Evolutionary conservation across 2,797 vertebrate genomes (phyloP).

Genomic region (Carduelis carduelis): DNA sequence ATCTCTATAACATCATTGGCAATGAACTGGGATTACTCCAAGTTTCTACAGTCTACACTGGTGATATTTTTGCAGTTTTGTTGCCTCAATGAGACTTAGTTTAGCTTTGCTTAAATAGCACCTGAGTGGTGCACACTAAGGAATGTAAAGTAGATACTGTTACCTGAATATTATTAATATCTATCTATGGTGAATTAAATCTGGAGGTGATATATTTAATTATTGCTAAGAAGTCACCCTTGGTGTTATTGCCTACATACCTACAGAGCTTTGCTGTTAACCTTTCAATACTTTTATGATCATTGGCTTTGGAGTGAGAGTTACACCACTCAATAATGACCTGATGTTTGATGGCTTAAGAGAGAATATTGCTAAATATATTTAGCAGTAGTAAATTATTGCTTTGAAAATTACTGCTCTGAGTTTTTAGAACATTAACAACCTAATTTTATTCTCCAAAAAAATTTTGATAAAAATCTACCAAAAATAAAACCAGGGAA

Average conservation of each 20-base stretch:
- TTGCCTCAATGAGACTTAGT: background rate
- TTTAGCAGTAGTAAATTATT: slow-evolving; percentile 69
- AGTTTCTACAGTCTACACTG: background rate
- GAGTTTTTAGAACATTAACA: slow-evolving; percentile 31
- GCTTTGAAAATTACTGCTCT: slow-evolving; percentile 52
- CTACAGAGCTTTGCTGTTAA: slow-evolving; percentile 1
- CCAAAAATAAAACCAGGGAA: background rate
- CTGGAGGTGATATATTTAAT: background rate
- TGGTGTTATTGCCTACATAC: slow-evolving; percentile 45
- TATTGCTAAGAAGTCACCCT: slow-evolving; percentile 72
- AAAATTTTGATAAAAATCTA: background rate
- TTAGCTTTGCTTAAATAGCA: background rate
- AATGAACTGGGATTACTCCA: background rate
- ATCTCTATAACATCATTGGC: background rate
- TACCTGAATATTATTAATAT: background rate
- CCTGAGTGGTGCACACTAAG: background rate
- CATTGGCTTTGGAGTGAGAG: background rate
- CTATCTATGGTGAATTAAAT: background rate
- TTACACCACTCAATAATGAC: background rate
- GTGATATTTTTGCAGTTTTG: background rate
- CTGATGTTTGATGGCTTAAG: slow-evolving; percentile 71
- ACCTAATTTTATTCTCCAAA: slow-evolving; percentile 45
- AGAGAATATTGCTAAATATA: slow-evolving; percentile 70
- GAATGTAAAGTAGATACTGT: slow-evolving; percentile 4
- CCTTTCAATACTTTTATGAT: background rate